These are phyloP conservation scores for Synergus gifuensis DNA, from an alignment of 2,888 invertebrate species.

Conservation along the genomic window DNA sequence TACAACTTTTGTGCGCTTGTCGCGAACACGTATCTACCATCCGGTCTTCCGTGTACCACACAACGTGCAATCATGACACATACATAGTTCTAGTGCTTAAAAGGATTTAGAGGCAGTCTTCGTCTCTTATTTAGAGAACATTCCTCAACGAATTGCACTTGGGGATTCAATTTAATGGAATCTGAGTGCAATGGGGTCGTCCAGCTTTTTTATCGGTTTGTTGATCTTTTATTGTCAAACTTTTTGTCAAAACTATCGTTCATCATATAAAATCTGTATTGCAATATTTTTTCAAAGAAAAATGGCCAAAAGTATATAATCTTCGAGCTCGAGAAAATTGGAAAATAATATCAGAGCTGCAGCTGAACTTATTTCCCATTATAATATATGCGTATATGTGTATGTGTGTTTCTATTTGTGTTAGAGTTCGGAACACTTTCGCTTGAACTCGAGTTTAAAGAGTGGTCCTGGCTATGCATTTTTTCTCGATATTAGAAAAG, in stretches of 20 bases:
- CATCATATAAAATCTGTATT: background rate
- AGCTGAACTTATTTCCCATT: background rate
- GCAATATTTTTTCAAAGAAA: background rate
- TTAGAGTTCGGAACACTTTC: no score
- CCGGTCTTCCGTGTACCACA: constrained; percentile 1
- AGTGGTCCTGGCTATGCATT: no score
- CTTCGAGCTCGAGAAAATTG: background rate
- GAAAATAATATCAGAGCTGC: background rate
- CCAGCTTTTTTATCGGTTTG: background rate
- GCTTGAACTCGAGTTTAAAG: background rate
- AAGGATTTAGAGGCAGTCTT: constrained; percentile 23
- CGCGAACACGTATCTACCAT: constrained; percentile 22
- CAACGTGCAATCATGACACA: constrained; percentile 29
- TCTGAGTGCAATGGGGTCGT: background rate
- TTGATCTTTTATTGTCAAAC: background rate
- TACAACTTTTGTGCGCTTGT: constrained; percentile 31
- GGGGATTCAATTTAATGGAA: constrained; percentile 20
- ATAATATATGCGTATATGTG: no score
- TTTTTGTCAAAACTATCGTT: background rate
- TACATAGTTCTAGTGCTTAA: constrained; percentile 16
- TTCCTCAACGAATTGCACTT: background rate
- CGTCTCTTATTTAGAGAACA: constrained; percentile 25
- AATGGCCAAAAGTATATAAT: background rate
- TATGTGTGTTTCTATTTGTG: no score
- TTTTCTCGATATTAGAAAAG: no score